Base-by-base conservation (phyloP, 35 echinoderm and acorn worm genomes). In the Stichopus chloronotus region DNA sequence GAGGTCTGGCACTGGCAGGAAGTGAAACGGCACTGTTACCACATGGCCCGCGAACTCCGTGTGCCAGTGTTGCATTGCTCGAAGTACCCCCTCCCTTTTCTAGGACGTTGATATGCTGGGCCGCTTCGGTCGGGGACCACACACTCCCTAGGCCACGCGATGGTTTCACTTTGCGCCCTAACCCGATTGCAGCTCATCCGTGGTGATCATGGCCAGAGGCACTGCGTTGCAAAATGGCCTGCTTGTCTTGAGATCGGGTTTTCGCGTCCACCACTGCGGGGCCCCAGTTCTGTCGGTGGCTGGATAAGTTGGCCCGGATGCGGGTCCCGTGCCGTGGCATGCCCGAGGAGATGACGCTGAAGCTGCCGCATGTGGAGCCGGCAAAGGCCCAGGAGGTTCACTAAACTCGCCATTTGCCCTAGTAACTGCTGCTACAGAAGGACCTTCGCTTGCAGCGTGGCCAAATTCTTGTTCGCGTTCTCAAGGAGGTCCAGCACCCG, bases 341-440 rank as follows among this genome's bases (percentile, higher is more conserved):
- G 57, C 25, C 92, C 86, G 6, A n/a, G 19, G n/a, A n/a, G n/a
- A n/a, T 10, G 60, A 72, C 5, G 87, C 52, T 5, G 87, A n/a
- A 19, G 86, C 92, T 53, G 87, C 92, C 19, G 87, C 21, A 68
- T 83, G 86, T 54, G 81, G n/a, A n/a, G n/a, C n/a, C n/a, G n/a
- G n/a, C n/a, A n/a, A n/a, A n/a, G n/a, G n/a, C n/a, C n/a, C n/a
- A n/a, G n/a, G n/a, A n/a, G n/a, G n/a, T n/a, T n/a, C n/a, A n/a
- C n/a, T n/a, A n/a, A n/a, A n/a, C n/a, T n/a, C n/a, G n/a, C 92
- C 82, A 93, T 63, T 0, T 74, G 83, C 6, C 81, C 92, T n/a
- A 87, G 63, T 2, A 93, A 9, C 24, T 55, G 63, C 60, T 87
- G 59, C 91, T 60, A 84, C 5, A 5, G 69, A 3, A 5, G 23